phyloP scores from a whole-genome alignment of 1,140 invertebrate species.

The Elymnias hypermnestra region DNA sequence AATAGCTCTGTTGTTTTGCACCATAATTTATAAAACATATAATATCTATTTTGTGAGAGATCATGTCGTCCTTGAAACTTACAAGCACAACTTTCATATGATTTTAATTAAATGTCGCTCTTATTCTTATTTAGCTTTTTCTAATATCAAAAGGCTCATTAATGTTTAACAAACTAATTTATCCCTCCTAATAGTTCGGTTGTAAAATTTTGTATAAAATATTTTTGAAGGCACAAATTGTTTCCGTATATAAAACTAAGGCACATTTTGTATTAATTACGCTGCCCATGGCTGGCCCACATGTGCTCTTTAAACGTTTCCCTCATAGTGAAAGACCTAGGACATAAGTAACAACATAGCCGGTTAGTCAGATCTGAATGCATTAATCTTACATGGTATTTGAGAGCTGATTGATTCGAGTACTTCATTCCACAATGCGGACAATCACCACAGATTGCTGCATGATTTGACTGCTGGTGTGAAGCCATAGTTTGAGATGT shows the following conservation, averaged over 20 bases:
- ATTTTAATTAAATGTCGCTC: neutral
- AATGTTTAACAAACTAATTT: conserved; percentile 5
- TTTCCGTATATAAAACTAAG: conserved; percentile 30
- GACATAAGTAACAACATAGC: conserved; percentile 81
- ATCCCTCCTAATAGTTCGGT: conserved; percentile 11
- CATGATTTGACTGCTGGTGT: conserved; percentile 73
- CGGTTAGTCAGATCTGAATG: conserved; percentile 81
- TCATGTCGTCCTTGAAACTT: conserved; percentile 14
- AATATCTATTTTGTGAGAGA: conserved; percentile 17
- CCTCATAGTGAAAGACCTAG: conserved; percentile 79
- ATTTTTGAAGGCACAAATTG: conserved; percentile 35
- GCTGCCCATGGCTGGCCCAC: conserved; percentile 79
- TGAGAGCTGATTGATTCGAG: conserved; percentile 81
- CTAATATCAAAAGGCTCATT: conserved; percentile 15
- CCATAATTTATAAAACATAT: conserved; percentile 4
- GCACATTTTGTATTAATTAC: conserved; percentile 67
- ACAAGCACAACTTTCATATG: conserved; percentile 5
- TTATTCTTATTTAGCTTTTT: neutral
- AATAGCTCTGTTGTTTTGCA: conserved; percentile 8
- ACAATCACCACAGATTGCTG: conserved; percentile 79
- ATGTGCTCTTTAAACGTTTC: conserved; percentile 81
- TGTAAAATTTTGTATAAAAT: conserved; percentile 18
- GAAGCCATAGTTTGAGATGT: conserved; percentile 46
- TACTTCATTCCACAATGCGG: conserved; percentile 81
- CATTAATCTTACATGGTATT: conserved; percentile 82